These are phyloP conservation scores for Parambassis ranga DNA, from an alignment of 2,797 vertebrate species.

Conservation along the genomic window DNA sequence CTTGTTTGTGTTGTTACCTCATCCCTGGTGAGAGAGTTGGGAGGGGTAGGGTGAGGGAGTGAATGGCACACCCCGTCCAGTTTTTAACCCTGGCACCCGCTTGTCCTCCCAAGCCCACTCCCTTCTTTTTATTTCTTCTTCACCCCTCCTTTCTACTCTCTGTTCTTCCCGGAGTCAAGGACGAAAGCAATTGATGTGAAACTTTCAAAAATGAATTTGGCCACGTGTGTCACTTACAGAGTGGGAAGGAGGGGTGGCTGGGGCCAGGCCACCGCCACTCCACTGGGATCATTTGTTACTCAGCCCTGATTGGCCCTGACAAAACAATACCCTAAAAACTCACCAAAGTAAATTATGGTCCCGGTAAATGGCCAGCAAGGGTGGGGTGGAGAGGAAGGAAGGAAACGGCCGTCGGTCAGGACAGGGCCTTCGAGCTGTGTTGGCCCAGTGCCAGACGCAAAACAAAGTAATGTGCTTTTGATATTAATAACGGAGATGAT, in stretches of 20 bases:
- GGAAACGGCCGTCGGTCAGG: slow-evolving; percentile 67
- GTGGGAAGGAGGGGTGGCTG: slow-evolving; percentile 57
- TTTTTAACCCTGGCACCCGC: slow-evolving; percentile 55
- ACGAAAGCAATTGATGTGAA: slow-evolving; percentile 93
- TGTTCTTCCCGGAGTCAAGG: slow-evolving; percentile 91
- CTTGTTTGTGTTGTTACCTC: slow-evolving; percentile 92
- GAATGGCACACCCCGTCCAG: slow-evolving; percentile 47
- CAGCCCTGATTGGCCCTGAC: slow-evolving; percentile 98
- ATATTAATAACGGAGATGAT: slow-evolving; percentile 99
- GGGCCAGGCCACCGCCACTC: slow-evolving; percentile 82
- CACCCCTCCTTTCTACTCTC: slow-evolving; percentile 47
- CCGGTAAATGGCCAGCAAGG: slow-evolving; percentile 88
- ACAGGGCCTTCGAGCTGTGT: slow-evolving; percentile 67
- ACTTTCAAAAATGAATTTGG: slow-evolving; percentile 97
- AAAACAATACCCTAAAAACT: slow-evolving; percentile 99
- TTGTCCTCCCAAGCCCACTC: slow-evolving; percentile 11
- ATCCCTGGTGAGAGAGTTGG: slow-evolving; percentile 70
- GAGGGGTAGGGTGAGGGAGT: slow-evolving; percentile 24
- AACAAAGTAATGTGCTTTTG: slow-evolving; percentile 99
- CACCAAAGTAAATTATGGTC: slow-evolving; percentile 99
- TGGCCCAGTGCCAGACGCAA: slow-evolving; percentile 89
- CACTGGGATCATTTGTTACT: slow-evolving; percentile 95
- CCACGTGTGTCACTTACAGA: slow-evolving; percentile 86
- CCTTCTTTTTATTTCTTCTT: slow-evolving; percentile 38
- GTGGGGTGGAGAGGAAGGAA: slow-evolving; percentile 76